phyloP scores from a whole-genome alignment of 2,888 invertebrate genomes.

The Stenodema calcarata region DNA sequence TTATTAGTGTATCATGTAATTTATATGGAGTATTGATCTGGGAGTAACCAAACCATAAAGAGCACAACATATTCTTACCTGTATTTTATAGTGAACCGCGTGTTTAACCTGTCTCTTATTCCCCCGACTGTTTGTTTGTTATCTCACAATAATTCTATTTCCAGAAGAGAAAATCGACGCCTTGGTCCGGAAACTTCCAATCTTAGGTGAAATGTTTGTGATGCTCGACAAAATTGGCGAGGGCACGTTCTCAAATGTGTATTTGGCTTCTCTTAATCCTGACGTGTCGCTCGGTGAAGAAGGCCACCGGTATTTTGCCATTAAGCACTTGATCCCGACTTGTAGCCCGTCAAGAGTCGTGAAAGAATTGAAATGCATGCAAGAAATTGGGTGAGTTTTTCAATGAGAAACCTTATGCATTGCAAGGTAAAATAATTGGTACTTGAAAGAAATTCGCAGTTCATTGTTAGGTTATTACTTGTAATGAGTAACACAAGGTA shows the following conservation, averaged over 20 bases:
- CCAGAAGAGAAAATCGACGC: conserved; percentile 61
- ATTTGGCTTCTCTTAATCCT: conserved; percentile 73
- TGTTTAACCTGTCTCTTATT: no score
- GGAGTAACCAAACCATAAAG: no score
- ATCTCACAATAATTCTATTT: not conserved
- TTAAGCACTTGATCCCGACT: conserved; percentile 87
- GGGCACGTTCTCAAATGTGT: conserved; percentile 89
- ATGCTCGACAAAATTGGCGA: conserved; percentile 77
- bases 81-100: no score
- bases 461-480: not conserved
- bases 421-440: not conserved
- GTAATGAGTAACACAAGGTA: not conserved
- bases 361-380: conserved; percentile 80
- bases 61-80: no score
- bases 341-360: conserved; percentile 82
- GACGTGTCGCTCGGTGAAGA: conserved; percentile 60
- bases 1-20: no score
- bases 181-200: conserved; percentile 67
- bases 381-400: conserved; percentile 72
- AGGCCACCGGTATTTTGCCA: conserved; percentile 71
- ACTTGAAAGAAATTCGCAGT: not conserved
- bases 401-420: not conserved
- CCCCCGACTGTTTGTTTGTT: no score
- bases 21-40: no score
- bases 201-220: conserved; percentile 70